Evolutionary conservation across 2,888 invertebrate genomes (phyloP), one percentile per base, ranked within the genome.

Genomic region (Timema cristinae): DNA sequence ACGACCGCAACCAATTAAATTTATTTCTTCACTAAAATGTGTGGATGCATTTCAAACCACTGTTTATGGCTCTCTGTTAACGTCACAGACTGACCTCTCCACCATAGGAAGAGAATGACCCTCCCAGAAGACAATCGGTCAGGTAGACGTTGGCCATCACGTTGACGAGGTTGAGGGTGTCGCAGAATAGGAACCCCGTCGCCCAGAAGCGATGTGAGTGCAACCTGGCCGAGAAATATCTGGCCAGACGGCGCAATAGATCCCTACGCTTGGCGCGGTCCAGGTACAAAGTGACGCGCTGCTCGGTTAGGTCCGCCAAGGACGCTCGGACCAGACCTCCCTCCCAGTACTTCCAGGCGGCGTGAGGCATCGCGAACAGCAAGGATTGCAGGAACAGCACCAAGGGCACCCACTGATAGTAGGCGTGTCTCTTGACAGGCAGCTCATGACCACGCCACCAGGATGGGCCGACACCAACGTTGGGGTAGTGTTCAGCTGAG

Each of bases 381-480:
- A 81, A 74, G n/a, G 82, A 81, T 76, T 83, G 82, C 61, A 82
- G 76, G 76, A 83, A 80, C 7, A 83, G 78, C 50, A 82, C 81
- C 74, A 83, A 81, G 68, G 81, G 81, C 59, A 83, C 83, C 83
- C 83, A 83, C 77, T 83, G 83, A 76, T 83, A 83, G 77, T 83
- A 83, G 61, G 80, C 81, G 75, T 83, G 82, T 75, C 81, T 79
- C 68, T 77, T 77, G 16, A 77, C 75, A 51, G 76, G 72, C 51
- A 78, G 78, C 5, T 76, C 76, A 48, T 74, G 75, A 7, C 77
- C 77, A 7, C 69, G 74, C 69, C 76, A 74, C 8, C 71, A 75
- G 68, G 75, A 73, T 1, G 77, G 76, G 16, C 80, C 80, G 13
- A 81, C 78, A 8, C 80, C 81, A 6, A 77, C 78, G 72, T 80